Evolutionary conservation across 2,797 vertebrate species (phyloP), one percentile per base, ranked within the genome.

Genomic region (Rhinichthys osculus): DNA sequence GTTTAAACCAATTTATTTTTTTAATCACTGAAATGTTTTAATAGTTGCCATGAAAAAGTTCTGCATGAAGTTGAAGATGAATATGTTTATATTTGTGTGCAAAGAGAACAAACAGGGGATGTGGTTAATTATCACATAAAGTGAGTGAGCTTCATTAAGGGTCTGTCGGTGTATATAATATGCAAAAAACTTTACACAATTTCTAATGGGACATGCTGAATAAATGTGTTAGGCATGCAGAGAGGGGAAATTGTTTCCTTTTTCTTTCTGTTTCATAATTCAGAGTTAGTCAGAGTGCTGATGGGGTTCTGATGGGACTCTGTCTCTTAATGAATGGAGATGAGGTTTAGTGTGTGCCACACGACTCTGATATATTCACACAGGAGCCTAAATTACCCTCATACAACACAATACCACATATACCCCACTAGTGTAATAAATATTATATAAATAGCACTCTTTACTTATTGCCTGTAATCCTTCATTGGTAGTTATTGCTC

Each of bases 71-170:
- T 44, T 35, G 23, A 38, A 72, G 17, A 79, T 87, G 7, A 59
- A 83, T 78, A 27, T 54, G 69, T 66, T 54, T 79, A 71, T 70
- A 78, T 62, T 72, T 35, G 52, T 42, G 52, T 72, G 59, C 33
- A 82, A 59, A 87, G 64, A 89, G 81, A 82, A 84, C 85, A 76
- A 88, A 87, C 83, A 89, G 88, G 83, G 85, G 74, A 88, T 74
- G 5, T 89, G 89, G 90, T 83, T 78, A 91, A 92, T 94, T 93
- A 93, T 92, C 91, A 57, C 64, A 88, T 88, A 88, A 86, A 83
- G 89, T 89, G 86, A 33, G 86, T 89, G 90, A 88, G 91, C 89
- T 86, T 84, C 85, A 87, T 87, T 82, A 88, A 86, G 85, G 59
- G 86, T 86, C 57, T 80, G 87, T 69, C 30, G 82, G 70, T 72